These are phyloP conservation scores for Mastomys coucha DNA, from an alignment of 2,113 vertebrate genomes.

Conservation along the genomic window DNA sequence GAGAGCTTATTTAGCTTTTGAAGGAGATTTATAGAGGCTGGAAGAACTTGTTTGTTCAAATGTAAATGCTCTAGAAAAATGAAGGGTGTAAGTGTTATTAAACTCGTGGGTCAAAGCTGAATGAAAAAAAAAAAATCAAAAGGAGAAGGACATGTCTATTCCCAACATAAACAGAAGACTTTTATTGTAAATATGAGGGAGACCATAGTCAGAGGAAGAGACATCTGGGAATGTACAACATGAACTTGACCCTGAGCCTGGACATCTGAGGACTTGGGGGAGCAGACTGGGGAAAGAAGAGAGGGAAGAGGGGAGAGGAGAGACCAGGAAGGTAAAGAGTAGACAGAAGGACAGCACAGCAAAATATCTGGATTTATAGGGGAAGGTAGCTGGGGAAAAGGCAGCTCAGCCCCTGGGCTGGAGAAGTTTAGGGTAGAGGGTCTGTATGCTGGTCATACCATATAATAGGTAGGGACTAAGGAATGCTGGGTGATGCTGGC, in stretches of 20 bases:
- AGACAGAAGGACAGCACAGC: neutral
- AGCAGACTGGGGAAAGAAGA: neutral
- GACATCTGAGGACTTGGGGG: neutral
- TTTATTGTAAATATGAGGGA: neutral
- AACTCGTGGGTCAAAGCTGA: neutral
- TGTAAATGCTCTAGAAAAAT: neutral
- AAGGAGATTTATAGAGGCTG: neutral
- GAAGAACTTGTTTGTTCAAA: neutral
- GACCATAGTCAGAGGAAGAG: neutral
- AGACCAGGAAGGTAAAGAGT: too few species aligned
- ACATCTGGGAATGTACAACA: too few species aligned
- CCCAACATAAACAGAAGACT: neutral
- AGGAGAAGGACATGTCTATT: neutral
- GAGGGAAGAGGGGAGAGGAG: neutral
- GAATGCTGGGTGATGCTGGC: neutral
- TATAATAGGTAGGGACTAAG: neutral
- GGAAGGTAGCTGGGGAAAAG: neutral
- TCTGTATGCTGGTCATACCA: neutral
- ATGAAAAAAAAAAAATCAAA: neutral
- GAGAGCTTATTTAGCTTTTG: neutral
- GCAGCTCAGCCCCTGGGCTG: neutral
- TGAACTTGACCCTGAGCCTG: neutral
- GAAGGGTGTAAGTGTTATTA: neutral
- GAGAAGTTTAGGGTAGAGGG: neutral
- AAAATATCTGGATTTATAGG: neutral